Evolutionary conservation across 1,140 invertebrate genomes (phyloP), one percentile per base, ranked within the genome.

Genomic region (Euwallacea similis): DNA sequence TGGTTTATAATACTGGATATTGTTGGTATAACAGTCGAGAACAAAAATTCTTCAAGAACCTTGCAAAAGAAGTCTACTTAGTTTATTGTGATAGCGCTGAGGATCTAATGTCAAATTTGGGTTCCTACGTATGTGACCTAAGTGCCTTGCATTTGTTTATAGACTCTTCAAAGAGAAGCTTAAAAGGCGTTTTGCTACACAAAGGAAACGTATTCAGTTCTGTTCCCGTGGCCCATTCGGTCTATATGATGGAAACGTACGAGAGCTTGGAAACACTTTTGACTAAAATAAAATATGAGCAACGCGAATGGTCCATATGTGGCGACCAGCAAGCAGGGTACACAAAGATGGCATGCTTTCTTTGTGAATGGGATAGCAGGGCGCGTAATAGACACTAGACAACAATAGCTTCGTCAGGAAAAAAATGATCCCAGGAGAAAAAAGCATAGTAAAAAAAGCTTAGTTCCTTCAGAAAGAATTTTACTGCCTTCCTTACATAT

Each of bases 311-410:
- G 21, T 33, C 21, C 21, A 33, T 33, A 33, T 33, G 21, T 33
- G 21, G 21, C 21, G 21, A 33, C 21, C 21, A 33, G 21, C 21
- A 33, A 33, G 21, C 9, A 11, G 46, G 46, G 0, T 50, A 11
- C 6, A 50, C 46, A 13, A 50, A 50, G 13, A 11, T 11, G 9
- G 9, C 9, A 11, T 50, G 46, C 13, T 50, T 50, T 50, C 46
- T 50, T 13, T 50, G 46, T 50, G 46, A 50, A 50, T 50, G 46
- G 46, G 46, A 50, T 50, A 50, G 46, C 46, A 50, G 46, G 13
- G 46, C 46, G 46, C 46, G 6, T 6, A 2, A 10, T 11, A 13
- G 6, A 50, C 46, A 6, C 13, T 50, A 6, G 9, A 50, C 13
- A 50, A 50, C 9, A 6, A 10, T 11, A 50, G 13, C 1, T 13